These are phyloP conservation scores for Pseudomugil tenellus DNA, from an alignment of 2,797 vertebrate genomes.

Conservation along the genomic window DNA sequence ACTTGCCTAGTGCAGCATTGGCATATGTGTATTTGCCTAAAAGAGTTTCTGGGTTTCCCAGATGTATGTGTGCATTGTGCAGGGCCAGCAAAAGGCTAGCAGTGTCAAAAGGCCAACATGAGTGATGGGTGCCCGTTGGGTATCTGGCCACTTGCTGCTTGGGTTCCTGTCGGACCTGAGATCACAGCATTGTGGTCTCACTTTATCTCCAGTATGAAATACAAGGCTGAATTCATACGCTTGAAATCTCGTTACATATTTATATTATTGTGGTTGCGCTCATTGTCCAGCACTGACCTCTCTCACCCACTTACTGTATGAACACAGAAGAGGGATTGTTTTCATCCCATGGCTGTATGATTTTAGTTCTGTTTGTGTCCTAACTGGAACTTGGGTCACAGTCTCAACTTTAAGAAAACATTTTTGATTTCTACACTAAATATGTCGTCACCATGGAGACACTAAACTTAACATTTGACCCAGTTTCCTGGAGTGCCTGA, in stretches of 20 bases:
- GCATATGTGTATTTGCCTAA: slow-evolving; percentile 68
- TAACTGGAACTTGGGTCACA: slow-evolving; percentile 35
- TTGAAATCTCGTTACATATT: slow-evolving; percentile 25
- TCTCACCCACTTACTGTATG: slow-evolving; percentile 36
- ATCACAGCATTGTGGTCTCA: slow-evolving; percentile 19
- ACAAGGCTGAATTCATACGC: slow-evolving; percentile 41
- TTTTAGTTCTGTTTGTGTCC: slow-evolving; percentile 27
- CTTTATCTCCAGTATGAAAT: slow-evolving; percentile 30
- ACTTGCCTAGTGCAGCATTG: slow-evolving; percentile 59
- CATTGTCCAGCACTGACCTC: slow-evolving; percentile 36
- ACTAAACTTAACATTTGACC: not conserved
- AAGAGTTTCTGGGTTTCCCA: slow-evolving; percentile 53
- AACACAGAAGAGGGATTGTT: slow-evolving; percentile 55
- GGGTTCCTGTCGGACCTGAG: slow-evolving; percentile 17
- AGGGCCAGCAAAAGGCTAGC: slow-evolving; percentile 34
- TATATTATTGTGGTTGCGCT: slow-evolving; percentile 19
- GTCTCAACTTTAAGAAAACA: slow-evolving; percentile 34
- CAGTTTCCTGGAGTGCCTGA: not conserved
- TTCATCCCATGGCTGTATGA: slow-evolving; percentile 32
- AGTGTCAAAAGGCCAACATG: slow-evolving; percentile 46
- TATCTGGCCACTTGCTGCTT: slow-evolving; percentile 49
- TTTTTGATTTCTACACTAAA: slow-evolving; percentile 16
- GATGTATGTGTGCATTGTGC: slow-evolving; percentile 72
- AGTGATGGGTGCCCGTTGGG: slow-evolving; percentile 54
- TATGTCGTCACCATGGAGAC: not conserved